Conservation (phyloP, 2,888 invertebrate species). For the Tolmerus cingulatus region DNA sequence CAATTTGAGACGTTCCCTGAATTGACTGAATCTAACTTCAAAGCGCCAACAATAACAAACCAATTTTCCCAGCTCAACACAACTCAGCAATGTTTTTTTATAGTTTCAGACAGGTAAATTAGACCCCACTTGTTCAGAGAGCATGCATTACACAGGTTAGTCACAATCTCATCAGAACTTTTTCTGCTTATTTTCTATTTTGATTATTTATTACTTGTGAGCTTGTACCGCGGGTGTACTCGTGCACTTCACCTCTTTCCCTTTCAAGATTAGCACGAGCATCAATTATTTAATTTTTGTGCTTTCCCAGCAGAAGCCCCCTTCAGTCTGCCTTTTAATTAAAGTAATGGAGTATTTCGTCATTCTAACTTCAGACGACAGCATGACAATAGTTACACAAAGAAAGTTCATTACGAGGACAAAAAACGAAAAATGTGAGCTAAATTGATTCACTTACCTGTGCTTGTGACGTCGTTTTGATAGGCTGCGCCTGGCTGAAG, state of each 20-base stretch:
- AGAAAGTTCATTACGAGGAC: neutral
- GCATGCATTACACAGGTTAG: neutral
- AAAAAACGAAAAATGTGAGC: neutral
- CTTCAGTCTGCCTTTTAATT: neutral
- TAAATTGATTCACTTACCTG: constrained; percentile 48
- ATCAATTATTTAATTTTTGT: neutral
- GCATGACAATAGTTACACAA: neutral
- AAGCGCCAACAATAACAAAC: neutral
- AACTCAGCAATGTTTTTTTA: neutral
- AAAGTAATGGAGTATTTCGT: neutral
- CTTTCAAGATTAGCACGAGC: neutral
- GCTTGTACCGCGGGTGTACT: neutral
- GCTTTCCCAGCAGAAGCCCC: neutral
- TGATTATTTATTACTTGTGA: neutral
- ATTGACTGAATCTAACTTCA: neutral
- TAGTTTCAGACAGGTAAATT: neutral
- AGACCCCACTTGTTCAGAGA: neutral
- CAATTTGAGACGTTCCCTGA: neutral
- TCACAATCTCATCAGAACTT: neutral
- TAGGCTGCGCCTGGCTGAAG: constrained; percentile 41
- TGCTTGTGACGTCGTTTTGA: constrained; percentile 50
- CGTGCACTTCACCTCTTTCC: neutral
- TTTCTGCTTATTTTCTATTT: neutral
- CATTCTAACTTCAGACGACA: neutral
- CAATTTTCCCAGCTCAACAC: neutral